Conservation (phyloP, 2,888 invertebrate species). For the Imbricaverruca yamaguchii region DNA sequence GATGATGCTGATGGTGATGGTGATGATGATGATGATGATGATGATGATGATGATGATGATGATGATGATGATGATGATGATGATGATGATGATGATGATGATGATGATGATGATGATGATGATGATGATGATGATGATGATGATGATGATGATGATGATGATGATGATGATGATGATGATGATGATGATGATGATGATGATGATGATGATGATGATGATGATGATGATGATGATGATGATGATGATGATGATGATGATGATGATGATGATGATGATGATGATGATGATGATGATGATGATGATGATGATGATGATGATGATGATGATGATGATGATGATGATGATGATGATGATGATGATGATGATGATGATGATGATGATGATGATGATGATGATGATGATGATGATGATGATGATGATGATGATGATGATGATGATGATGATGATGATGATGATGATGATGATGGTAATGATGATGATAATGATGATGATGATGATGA, state of each 20-base stretch:
- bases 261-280: slow-evolving; percentile 19
- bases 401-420: slow-evolving; percentile 20
- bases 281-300: slow-evolving; percentile 16
- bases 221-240: slow-evolving; percentile 21
- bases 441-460: slow-evolving; percentile 17
- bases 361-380: slow-evolving; percentile 21
- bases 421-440: slow-evolving; percentile 21
- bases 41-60: slow-evolving; percentile 20
- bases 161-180: slow-evolving; percentile 6
- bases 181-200: slow-evolving; percentile 2
- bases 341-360: slow-evolving; percentile 18
- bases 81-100: slow-evolving; percentile 22
- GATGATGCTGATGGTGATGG: neutral
- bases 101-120: slow-evolving; percentile 22
- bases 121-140: slow-evolving; percentile 16
- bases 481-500: slow-evolving; percentile 19
- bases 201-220: slow-evolving; percentile 19
- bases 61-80: slow-evolving; percentile 18
- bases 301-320: slow-evolving; percentile 4
- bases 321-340: slow-evolving; percentile 13
- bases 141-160: slow-evolving; percentile 20
- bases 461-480: slow-evolving; percentile 18
- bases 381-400: slow-evolving; percentile 15
- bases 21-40: slow-evolving; percentile 19
- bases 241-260: slow-evolving; percentile 21